These are phyloP conservation scores for Simalia tracyae DNA, from an alignment of 2,797 vertebrate species.

Conservation along the genomic window DNA sequence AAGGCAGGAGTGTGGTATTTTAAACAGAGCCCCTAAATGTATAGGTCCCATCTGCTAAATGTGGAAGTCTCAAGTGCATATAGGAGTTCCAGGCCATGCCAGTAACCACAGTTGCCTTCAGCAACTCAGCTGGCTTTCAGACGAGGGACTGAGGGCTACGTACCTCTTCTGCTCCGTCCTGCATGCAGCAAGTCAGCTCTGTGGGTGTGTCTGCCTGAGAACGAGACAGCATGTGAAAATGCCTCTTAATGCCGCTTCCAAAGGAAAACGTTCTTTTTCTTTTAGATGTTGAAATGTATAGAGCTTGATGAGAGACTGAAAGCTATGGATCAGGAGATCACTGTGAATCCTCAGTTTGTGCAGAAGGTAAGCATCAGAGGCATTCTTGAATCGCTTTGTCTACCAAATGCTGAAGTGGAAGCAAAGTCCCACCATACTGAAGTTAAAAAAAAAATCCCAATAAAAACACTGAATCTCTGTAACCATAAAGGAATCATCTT, in stretches of 20 bases:
- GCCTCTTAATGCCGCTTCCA: not conserved
- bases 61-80: too few relatives aligned
- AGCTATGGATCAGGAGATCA: constrained; percentile 99
- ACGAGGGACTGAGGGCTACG: not conserved
- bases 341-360: constrained; percentile 98
- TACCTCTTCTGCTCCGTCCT: too few relatives aligned
- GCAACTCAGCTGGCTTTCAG: not conserved
- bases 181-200: not conserved
- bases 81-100: too few relatives aligned
- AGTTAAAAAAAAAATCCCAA: not conserved
- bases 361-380: constrained; percentile 86
- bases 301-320: constrained; percentile 98
- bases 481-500: not conserved
- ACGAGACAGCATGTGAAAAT: not conserved
- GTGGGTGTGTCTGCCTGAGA: too few relatives aligned
- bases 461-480: not conserved
- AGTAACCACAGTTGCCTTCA: too few relatives aligned
- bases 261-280: not conserved
- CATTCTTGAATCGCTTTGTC: not conserved
- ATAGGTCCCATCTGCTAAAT: too few relatives aligned
- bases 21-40: too few relatives aligned
- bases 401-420: not conserved
- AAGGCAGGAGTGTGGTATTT: not conserved
- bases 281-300: constrained; percentile 99
- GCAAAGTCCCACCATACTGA: not conserved